These are phyloP conservation scores for Drosophila lowei DNA, from an alignment of 1,140 invertebrate genomes.

Conservation along the genomic window DNA sequence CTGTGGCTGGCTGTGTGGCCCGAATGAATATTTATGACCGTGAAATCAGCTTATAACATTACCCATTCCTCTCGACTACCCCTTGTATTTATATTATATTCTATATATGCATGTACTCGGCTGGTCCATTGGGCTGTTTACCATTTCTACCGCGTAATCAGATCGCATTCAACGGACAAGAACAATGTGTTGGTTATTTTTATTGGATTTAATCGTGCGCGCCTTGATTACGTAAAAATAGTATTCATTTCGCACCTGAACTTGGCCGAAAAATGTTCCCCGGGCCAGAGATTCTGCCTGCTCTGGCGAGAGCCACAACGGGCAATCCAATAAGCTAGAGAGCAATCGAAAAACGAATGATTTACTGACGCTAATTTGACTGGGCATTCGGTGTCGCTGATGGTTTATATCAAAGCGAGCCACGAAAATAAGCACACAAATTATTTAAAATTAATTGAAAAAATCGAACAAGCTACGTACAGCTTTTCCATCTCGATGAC, in stretches of 20 bases:
- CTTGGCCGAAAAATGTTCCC: slow-evolving; percentile 34
- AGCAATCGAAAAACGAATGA: not conserved
- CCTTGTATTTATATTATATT: slow-evolving; percentile 8
- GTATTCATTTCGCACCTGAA: slow-evolving; percentile 48
- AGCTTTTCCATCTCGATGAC: slow-evolving; percentile 8
- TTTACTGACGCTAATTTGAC: not conserved
- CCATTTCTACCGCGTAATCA: slow-evolving; percentile 32
- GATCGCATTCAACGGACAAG: slow-evolving; percentile 38
- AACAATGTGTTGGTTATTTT: slow-evolving; percentile 56
- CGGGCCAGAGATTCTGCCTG: not conserved
- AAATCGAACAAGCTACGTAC: not conserved
- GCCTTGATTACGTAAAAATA: too few species aligned
- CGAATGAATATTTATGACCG: slow-evolving; percentile 67
- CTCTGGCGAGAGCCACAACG: too few species aligned
- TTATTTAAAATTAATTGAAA: slow-evolving; percentile 20
- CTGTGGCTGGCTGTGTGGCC: slow-evolving; percentile 1
- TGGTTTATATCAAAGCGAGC: too few species aligned
- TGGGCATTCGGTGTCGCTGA: not conserved
- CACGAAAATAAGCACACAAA: not conserved
- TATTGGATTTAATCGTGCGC: slow-evolving; percentile 51
- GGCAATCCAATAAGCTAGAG: too few species aligned
- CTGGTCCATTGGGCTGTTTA: slow-evolving; percentile 35
- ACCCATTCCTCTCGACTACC: slow-evolving; percentile 23
- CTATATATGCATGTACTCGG: slow-evolving; percentile 17
- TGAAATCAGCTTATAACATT: slow-evolving; percentile 72